phyloP scores from a whole-genome alignment of 2,113 vertebrate species.

The Ciconia boyciana region DNA sequence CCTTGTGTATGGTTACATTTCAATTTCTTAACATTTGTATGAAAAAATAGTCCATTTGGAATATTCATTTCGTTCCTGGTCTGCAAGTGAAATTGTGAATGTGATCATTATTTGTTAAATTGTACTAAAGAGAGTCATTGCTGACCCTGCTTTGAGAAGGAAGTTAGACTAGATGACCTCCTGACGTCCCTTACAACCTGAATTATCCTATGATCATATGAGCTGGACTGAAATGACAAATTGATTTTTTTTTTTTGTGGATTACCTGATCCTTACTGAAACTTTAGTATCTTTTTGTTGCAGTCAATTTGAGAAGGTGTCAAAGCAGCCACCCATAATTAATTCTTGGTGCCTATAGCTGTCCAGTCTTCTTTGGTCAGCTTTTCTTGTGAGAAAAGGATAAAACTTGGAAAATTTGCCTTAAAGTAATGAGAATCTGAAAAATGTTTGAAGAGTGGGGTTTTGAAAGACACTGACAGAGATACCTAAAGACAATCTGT shows the following conservation, averaged over 20 bases:
- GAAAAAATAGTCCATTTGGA: background rate
- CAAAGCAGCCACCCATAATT: background rate
- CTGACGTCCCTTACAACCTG: background rate
- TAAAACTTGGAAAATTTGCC: background rate
- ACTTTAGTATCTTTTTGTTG: background rate
- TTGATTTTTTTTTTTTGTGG: background rate
- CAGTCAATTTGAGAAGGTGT: background rate
- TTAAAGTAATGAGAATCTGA: background rate
- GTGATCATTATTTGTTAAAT: background rate
- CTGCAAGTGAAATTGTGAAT: background rate
- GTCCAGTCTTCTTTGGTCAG: background rate
- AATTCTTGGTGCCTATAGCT: background rate
- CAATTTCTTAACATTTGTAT: background rate
- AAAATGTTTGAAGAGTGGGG: background rate
- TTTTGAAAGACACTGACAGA: conserved; percentile 19
- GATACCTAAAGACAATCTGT: conserved; percentile 37
- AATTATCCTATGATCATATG: background rate
- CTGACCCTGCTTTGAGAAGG: background rate
- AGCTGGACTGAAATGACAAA: background rate
- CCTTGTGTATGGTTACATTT: background rate
- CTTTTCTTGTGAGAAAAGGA: background rate
- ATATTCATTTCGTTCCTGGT: background rate
- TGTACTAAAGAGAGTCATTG: background rate
- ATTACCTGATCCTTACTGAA: background rate
- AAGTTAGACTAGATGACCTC: background rate